phyloP scores from a whole-genome alignment of 2,113 vertebrate species.

The Rhynchomys soricoides region DNA sequence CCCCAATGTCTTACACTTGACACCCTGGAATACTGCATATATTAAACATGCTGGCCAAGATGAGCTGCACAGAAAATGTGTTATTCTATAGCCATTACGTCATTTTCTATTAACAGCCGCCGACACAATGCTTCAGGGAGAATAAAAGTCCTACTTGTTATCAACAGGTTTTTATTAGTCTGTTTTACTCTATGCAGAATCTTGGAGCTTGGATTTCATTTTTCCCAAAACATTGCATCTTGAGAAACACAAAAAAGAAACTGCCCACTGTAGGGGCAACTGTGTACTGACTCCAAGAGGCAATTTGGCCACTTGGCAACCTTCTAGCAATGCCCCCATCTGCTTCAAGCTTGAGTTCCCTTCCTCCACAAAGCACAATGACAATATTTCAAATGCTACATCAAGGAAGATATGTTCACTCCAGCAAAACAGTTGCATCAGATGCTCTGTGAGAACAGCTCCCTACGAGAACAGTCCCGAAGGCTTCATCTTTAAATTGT shows the following conservation, averaged over 20 bases:
- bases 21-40: not conserved
- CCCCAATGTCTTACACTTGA: not conserved
- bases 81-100: not conserved
- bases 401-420: not conserved
- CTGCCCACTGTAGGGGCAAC: no score
- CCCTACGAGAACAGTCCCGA: not conserved
- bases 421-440: not conserved
- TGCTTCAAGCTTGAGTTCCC: not conserved
- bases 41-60: conserved; percentile 1
- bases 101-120: not conserved
- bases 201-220: conserved; percentile 5
- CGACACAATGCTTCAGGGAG: not conserved
- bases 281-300: not conserved
- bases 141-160: not conserved
- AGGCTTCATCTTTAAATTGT: not conserved
- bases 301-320: not conserved
- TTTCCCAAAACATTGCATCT: not conserved
- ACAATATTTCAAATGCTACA: not conserved
- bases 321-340: not conserved
- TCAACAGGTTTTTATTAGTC: not conserved
- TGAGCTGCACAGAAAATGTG: not conserved
- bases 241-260: not conserved
- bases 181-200: not conserved
- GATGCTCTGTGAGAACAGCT: not conserved
- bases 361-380: not conserved